phyloP scores from a whole-genome alignment of 2,113 vertebrate species.

The Tupaia chinensis region DNA sequence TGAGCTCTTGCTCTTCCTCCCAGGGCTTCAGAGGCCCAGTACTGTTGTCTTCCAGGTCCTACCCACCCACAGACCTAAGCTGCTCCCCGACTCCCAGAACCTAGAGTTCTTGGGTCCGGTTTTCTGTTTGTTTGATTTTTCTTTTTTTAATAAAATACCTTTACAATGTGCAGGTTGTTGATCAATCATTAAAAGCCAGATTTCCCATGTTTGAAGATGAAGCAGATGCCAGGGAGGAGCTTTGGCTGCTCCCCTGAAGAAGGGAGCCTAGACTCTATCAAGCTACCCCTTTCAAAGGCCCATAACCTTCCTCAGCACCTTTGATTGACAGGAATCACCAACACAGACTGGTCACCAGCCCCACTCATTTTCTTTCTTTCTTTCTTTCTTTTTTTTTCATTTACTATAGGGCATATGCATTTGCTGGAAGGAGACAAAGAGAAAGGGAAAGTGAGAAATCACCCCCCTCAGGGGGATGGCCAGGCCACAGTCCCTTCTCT shows the following conservation, averaged over 20 bases:
- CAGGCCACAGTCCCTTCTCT: too few relatives aligned
- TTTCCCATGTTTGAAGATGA: not conserved
- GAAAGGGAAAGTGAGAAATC: too few relatives aligned
- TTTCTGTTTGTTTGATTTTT: conserved; percentile 39
- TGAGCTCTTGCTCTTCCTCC: not conserved
- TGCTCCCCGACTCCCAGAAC: conserved; percentile 71
- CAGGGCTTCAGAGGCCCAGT: not conserved
- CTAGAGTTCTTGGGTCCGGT: conserved; percentile 66
- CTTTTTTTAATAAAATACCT: conserved; percentile 73
- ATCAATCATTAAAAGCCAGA: conserved; percentile 5
- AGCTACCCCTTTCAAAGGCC: not conserved
- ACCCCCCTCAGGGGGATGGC: too few relatives aligned
- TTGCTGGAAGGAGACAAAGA: too few relatives aligned
- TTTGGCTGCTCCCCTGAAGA: not conserved
- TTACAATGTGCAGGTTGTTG: conserved; percentile 13
- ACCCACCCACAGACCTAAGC: conserved; percentile 60
- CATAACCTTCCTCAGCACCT: not conserved
- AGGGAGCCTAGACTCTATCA: not conserved
- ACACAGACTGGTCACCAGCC: not conserved
- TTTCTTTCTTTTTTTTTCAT: not conserved
- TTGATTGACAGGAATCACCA: not conserved
- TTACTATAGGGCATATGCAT: too few relatives aligned
- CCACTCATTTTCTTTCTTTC: not conserved
- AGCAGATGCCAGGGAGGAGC: not conserved
- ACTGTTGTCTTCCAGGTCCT: conserved; percentile 71